phyloP scores from a whole-genome alignment of 2,888 invertebrate species.

The Caenorhabditis sinica region DNA sequence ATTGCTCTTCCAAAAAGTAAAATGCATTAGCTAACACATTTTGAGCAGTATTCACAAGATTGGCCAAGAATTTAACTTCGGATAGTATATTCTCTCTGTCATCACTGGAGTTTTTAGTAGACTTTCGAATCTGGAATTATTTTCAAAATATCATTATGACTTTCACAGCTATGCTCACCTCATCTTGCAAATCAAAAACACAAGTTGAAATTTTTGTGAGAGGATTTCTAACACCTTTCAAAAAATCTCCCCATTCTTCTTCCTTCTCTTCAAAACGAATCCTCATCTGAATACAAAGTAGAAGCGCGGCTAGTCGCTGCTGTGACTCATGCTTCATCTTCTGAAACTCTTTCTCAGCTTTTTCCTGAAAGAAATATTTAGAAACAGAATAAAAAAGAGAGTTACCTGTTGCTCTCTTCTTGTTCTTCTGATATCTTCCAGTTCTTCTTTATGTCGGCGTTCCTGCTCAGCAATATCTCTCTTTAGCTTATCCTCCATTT shows the following conservation, averaged over 20 bases:
- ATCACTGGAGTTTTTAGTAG: background rate
- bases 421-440: background rate
- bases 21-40: background rate
- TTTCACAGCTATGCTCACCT: conserved; percentile 1
- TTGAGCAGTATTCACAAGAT: background rate
- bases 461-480: background rate
- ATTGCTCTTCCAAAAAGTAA: background rate
- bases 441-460: background rate
- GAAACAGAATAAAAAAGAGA: background rate
- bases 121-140: background rate
- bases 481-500: background rate
- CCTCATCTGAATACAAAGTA: background rate
- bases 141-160: background rate
- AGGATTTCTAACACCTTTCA: conserved; percentile 5
- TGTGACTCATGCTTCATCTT: conserved; percentile 8
- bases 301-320: background rate
- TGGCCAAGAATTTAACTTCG: conserved; percentile 6
- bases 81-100: background rate
- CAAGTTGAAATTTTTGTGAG: background rate
- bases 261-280: conserved; percentile 25
- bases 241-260: conserved; percentile 30
- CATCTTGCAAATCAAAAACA: background rate
- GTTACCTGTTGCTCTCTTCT: conserved; percentile 14
- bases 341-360: background rate
- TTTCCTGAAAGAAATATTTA: background rate